Conservation (phyloP, 2,797 vertebrate species). For the Pangasius krempfi region DNA sequence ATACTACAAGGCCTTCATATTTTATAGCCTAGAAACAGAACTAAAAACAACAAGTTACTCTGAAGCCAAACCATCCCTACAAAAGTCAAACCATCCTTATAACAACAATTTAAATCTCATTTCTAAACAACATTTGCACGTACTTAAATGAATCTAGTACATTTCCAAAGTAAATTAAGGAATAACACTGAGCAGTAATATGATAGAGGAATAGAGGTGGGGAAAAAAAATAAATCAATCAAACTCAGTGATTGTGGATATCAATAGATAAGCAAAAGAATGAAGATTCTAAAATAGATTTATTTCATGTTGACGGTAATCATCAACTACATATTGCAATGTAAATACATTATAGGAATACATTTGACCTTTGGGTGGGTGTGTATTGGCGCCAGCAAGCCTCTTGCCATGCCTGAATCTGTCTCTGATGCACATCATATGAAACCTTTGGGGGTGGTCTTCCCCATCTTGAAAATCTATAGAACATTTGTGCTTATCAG, state of each 20-base stretch:
- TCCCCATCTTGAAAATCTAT: slow-evolving; percentile 56
- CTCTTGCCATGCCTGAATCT: slow-evolving; percentile 7
- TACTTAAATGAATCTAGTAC: not conserved
- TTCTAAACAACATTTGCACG: not conserved
- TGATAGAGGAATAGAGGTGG: not conserved
- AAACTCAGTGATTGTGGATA: not conserved
- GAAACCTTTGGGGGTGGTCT: slow-evolving; percentile 45
- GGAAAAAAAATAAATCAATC: too few relatives aligned
- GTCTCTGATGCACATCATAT: not conserved
- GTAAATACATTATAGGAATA: not conserved
- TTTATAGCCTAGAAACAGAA: not conserved
- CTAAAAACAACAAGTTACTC: not conserved
- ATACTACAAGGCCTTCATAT: not conserved
- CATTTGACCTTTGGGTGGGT: not conserved
- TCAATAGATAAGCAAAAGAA: not conserved
- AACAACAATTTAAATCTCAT: not conserved
- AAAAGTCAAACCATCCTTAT: not conserved
- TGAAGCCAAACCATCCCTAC: not conserved
- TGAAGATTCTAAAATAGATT: not conserved
- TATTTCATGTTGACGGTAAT: not conserved
- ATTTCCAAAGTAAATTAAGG: not conserved
- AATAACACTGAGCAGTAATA: not conserved
- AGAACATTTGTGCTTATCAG: slow-evolving; percentile 65
- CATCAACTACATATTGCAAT: not conserved
- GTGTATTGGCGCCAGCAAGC: not conserved